Evolutionary conservation across 1,140 invertebrate genomes (phyloP).

Genomic region (Tetramorium simillimum): DNA sequence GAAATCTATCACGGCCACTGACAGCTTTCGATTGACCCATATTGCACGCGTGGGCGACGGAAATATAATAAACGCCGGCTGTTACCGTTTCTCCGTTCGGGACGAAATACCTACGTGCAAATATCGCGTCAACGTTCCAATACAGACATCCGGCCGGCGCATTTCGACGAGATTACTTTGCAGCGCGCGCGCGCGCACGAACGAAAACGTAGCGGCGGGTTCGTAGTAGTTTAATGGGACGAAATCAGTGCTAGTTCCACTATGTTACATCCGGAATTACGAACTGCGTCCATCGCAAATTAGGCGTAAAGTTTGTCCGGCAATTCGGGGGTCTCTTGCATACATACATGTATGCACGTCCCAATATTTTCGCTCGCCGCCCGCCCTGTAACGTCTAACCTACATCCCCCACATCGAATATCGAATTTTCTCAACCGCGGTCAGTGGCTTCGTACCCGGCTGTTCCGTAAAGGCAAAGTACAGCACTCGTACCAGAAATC

Average conservation of each 20-base stretch:
- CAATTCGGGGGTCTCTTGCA: slow-evolving; percentile 1
- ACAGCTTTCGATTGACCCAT: slow-evolving; percentile 75
- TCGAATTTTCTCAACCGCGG: slow-evolving; percentile 58
- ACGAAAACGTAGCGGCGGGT: neutral
- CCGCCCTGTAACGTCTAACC: slow-evolving; percentile 41
- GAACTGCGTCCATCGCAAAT: neutral
- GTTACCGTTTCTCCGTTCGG: slow-evolving; percentile 29
- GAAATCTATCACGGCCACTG: slow-evolving; percentile 72
- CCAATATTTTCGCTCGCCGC: slow-evolving; percentile 13
- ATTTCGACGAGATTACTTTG: neutral
- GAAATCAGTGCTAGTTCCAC: neutral
- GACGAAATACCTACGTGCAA: slow-evolving; percentile 28
- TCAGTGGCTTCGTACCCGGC: slow-evolving; percentile 63
- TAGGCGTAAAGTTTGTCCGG: slow-evolving; percentile 1
- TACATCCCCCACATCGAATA: slow-evolving; percentile 61
- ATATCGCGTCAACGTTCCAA: slow-evolving; percentile 21
- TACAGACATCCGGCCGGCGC: neutral
- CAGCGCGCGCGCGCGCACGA: too few relatives aligned
- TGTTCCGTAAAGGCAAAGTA: slow-evolving; percentile 29
- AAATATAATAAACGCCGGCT: slow-evolving; percentile 50
- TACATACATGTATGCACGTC: slow-evolving; percentile 19
- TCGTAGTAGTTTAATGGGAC: neutral
- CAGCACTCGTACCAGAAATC: slow-evolving; percentile 65
- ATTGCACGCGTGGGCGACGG: slow-evolving; percentile 38
- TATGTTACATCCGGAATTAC: neutral